Base-by-base conservation (phyloP, 1,140 invertebrate species). In the Pygmarrhopalites habei region DNA sequence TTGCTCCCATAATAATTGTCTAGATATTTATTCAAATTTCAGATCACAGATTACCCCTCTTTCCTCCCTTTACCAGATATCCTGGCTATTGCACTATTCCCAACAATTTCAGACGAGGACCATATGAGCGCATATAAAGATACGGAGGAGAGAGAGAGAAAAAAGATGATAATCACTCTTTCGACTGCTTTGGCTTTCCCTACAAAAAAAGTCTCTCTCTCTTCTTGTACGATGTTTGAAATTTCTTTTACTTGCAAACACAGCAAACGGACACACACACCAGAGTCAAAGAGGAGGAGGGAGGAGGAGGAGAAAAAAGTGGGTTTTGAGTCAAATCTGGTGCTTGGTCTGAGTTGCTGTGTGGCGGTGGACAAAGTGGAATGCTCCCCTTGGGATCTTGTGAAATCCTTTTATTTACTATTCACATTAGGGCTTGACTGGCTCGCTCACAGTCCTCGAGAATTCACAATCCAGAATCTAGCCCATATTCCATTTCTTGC, bases 21-120 rank as follows among this genome's bases (percentile, higher is more conserved):
- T 41, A 41, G 39, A 41, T 41, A 41, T 41, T 41, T 41, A 41
- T 41, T 41, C 39, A 41, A 41, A 41, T 41, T 41, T 41, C 39
- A 41, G 39, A 41, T 41, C 39, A 41, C 12, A 41, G 39, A 41
- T 41, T n/a, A 12, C 39, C 39, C 39, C n/a, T 41, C 39, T 12
- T 41, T 41, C 39, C n/a, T n/a, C 39, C 39, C n/a, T n/a, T n/a
- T 12, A n/a, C 12, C 12, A n/a, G n/a, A 12, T n/a, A 12, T 41
- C 39, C 39, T n/a, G 39, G 39, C 12, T 12, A n/a, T 12, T 12
- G 39, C 39, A 12, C n/a, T 41, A 41, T 12, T 41, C 12, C n/a
- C 39, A n/a, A 41, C 12, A 41, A 12, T 12, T 41, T 12, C 39
- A n/a, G 39, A 41, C 12, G 39, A n/a, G 39, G n/a, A 12, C 12